Percentiles rank a stretch among this genome's conserved stretches.
Evolutionary conservation across 1,140 invertebrate species (phyloP).

Genomic region (Halesus radiatus): DNA sequence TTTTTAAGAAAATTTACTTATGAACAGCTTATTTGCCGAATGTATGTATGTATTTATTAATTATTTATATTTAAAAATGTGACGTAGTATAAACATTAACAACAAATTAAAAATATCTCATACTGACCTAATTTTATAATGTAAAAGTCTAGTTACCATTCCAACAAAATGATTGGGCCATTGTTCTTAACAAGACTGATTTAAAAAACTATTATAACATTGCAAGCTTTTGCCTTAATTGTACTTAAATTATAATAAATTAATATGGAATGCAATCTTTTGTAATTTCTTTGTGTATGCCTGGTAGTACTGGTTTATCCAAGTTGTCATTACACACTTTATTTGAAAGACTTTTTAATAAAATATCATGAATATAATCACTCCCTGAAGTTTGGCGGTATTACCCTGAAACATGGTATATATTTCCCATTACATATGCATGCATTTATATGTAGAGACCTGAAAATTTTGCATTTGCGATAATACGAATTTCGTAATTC

Average conservation of each 20-base stretch:
- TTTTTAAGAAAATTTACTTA: no score
- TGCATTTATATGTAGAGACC: no score
- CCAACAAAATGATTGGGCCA: conserved; percentile 54
- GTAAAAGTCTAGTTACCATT: conserved; percentile 56
- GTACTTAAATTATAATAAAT: conserved; percentile 54
- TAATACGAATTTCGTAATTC: no score
- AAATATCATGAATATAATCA: no score
- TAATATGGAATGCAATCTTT: conserved; percentile 17
- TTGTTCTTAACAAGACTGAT: conserved; percentile 58
- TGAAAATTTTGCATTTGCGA: no score
- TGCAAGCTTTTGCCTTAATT: conserved; percentile 53
- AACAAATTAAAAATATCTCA: conserved; percentile 27
- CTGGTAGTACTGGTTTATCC: no score
- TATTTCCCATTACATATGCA: no score
- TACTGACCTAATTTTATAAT: conserved; percentile 31
- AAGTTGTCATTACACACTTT: no score
- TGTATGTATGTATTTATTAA: conserved; percentile 5
- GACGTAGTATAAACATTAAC: background rate
- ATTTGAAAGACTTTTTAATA: no score
- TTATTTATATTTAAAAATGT: conserved; percentile 20
- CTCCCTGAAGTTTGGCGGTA: no score
- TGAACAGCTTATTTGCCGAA: conserved; percentile 11
- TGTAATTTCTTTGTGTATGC: background rate
- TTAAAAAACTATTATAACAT: conserved; percentile 51
- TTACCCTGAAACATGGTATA: no score